These are phyloP conservation scores for Neotoxoptera formosana DNA, from an alignment of 1,140 invertebrate species.

Conservation along the genomic window DNA sequence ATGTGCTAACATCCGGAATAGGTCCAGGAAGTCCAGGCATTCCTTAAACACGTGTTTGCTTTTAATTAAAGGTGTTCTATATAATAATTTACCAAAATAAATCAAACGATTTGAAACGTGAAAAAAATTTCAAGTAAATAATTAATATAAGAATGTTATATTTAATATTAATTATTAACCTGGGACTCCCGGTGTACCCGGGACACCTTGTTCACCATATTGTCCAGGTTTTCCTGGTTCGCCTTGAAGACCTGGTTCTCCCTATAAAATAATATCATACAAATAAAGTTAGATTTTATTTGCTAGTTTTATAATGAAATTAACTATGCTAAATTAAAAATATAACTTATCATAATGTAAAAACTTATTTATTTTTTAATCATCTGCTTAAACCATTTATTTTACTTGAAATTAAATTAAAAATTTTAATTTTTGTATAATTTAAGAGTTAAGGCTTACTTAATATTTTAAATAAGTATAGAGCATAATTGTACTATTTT, in stretches of 20 bases:
- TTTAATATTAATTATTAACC: constrained; percentile 64
- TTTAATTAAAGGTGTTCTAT: not conserved
- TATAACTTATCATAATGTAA: not conserved
- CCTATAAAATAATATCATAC: constrained; percentile 61
- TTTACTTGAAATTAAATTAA: no score
- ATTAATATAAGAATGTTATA: not conserved
- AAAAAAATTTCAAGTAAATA: not conserved
- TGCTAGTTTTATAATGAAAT: not conserved
- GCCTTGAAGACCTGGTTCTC: constrained; percentile 68
- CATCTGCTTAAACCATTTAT: not conserved
- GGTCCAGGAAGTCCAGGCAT: constrained; percentile 74
- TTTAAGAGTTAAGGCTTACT: no score
- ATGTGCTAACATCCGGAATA: constrained; percentile 76
- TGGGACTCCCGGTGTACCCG: constrained; percentile 72
- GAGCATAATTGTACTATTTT: not conserved
- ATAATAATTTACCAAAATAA: not conserved
- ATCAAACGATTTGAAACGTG: not conserved
- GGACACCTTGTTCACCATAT: constrained; percentile 69
- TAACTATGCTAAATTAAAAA: not conserved
- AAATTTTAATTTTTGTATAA: not conserved
- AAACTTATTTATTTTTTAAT: not conserved
- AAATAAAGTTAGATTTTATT: not conserved
- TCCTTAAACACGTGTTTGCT: constrained; percentile 28
- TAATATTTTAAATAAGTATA: not conserved
- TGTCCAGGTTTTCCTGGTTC: constrained; percentile 71